Percentiles rank a stretch among this genome's conserved stretches.
These are phyloP conservation scores for Hiodon alosoides DNA, from an alignment of 2,113 vertebrate species.

Conservation along the genomic window DNA sequence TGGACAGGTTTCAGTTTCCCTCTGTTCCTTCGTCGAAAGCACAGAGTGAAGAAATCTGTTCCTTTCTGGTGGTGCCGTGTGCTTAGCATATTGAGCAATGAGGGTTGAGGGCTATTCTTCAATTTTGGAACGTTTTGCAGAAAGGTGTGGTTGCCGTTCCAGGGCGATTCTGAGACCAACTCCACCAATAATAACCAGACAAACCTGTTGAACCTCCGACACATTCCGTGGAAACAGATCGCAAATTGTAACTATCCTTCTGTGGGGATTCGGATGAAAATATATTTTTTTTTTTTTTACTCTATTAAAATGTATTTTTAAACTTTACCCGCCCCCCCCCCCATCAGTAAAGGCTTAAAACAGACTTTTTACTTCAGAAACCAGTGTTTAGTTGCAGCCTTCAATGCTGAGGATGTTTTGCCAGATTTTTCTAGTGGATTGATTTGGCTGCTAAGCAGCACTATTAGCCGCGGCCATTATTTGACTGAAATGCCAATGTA, in stretches of 20 bases:
- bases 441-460: no score
- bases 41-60: background rate
- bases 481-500: no score
- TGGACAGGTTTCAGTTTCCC: background rate
- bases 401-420: no score
- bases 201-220: background rate
- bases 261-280: no score
- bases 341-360: no score
- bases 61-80: background rate
- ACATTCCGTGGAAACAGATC: background rate
- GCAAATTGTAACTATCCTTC: background rate
- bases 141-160: background rate
- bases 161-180: background rate
- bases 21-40: background rate
- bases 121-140: background rate
- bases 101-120: background rate
- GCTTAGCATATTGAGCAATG: background rate
- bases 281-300: background rate
- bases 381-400: no score
- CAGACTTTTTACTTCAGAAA: no score
- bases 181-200: background rate
- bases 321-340: no score
- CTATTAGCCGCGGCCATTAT: no score
- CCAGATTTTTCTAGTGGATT: no score
- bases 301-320: background rate